Base-by-base conservation (phyloP, 2,888 invertebrate species). In the Morpho achilles region DNA sequence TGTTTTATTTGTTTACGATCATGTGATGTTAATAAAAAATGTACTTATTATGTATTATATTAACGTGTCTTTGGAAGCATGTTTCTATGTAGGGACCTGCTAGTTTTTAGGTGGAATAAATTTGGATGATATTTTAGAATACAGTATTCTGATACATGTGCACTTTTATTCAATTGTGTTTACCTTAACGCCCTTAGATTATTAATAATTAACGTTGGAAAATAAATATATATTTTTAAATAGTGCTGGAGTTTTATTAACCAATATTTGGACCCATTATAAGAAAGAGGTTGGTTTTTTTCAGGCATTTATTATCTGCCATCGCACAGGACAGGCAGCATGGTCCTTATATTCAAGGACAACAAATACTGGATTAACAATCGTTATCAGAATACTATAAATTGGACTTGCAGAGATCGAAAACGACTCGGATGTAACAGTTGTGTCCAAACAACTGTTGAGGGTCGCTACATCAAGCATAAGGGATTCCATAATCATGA, bases 361-460 rank as follows among this genome's bases (percentile, higher is more conserved):
- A 90, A 90, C 74, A 90, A 90, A 67, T 90, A 84, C 61, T 90
- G 90, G 90, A 87, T 90, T 67, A 90, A 90, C 70, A 90, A 90
- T 56, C 76, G 89, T 8, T 90, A 90, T 57, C 89, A 88, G 70
- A 89, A 89, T 66, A 90, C 90, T 0, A 90, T 90, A 23, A 90
- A 90, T 58, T 90, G 90, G 90, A 90, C 90, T 0, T 90, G 90
- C 67, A 73, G 87, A 58, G 90, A 90, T 55, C 73, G 89, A 16
- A 89, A 90, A 62, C 71, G 87, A 0, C 69, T 88, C 0, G 90
- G 90, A 0, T 90, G 90, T 71, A 85, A 77, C 72, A 87, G 88
- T 70, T 89, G 90, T 53, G 78, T 90, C 0, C 89, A 90, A 62
- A 90, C 90, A 0, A 86, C 88, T 0, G 76, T 84, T 0, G 89